A percentile compares a stretch with the other conserved stretches of the same genome.
Evolutionary conservation across 2,797 vertebrate genomes (phyloP).

Genomic region (Peromyscus nudipes): DNA sequence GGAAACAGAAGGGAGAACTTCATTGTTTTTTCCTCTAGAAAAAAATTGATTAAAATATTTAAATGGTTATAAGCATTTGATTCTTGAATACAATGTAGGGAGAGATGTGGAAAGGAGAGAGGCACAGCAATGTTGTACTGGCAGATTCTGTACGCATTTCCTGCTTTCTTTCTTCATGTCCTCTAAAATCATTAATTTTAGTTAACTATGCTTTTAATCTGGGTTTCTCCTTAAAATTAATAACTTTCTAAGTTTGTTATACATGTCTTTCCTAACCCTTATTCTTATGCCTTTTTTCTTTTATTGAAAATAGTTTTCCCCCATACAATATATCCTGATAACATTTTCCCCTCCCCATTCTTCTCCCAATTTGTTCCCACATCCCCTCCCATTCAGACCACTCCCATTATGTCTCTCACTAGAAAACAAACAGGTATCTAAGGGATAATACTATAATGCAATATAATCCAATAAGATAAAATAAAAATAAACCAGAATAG

Average conservation of each 20-base stretch:
- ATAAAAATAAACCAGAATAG: neutral
- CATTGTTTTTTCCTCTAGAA: neutral
- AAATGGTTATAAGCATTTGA: neutral
- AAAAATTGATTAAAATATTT: neutral
- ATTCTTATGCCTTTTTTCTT: too few species aligned
- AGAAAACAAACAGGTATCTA: neutral
- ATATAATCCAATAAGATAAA: neutral
- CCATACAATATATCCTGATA: neutral
- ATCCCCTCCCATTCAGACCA: neutral
- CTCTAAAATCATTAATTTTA: neutral
- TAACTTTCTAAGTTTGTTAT: neutral
- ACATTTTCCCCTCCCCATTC: too few species aligned
- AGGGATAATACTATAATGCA: neutral
- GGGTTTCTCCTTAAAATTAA: neutral
- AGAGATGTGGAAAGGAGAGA: neutral
- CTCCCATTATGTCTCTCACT: neutral
- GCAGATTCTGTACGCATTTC: rapidly evolving
- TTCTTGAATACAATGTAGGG: neutral
- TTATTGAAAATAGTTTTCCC: neutral
- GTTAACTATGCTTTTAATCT: neutral
- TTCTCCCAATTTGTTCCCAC: neutral
- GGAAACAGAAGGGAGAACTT: neutral
- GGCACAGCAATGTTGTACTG: rapidly evolving
- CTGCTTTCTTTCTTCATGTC: rapidly evolving
- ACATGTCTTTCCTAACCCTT: neutral